Conservation (phyloP, 2,888 invertebrate species). For the Heliothis peltigera region DNA sequence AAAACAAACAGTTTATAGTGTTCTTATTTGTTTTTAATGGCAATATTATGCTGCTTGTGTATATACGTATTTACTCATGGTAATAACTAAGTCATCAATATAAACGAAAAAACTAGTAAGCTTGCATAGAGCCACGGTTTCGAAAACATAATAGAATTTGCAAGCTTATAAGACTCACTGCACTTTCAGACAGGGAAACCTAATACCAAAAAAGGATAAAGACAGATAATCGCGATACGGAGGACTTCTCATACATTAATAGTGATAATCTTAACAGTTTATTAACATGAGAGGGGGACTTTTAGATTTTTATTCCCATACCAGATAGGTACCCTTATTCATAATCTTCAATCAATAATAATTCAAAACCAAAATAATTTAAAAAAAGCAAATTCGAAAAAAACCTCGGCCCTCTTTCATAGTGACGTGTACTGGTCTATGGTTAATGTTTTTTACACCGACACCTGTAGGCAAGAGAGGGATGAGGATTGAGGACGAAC, state of each 20-base stretch:
- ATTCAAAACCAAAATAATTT: slow-evolving; percentile 56
- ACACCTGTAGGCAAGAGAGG: slow-evolving; percentile 82
- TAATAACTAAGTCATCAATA: too few species aligned
- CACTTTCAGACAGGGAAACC: too few species aligned
- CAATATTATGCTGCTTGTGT: not conserved
- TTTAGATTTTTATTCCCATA: slow-evolving; percentile 5
- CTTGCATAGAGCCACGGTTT: too few species aligned
- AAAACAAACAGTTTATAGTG: not conserved
- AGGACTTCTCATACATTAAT: too few species aligned
- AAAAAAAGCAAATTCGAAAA: slow-evolving; percentile 44
- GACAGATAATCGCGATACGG: too few species aligned
- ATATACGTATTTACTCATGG: not conserved
- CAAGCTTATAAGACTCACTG: too few species aligned
- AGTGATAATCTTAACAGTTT: not conserved
- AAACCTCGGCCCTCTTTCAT: slow-evolving; percentile 39
- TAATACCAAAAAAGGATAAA: too few species aligned
- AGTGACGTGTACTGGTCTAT: slow-evolving; percentile 67
- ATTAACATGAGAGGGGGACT: not conserved
- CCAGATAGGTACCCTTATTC: not conserved
- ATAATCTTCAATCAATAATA: slow-evolving; percentile 15
- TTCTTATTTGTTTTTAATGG: not conserved
- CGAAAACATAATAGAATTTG: too few species aligned
- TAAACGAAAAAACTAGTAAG: too few species aligned
- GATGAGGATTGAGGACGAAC: slow-evolving; percentile 64
- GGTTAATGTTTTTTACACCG: slow-evolving; percentile 71